These are phyloP conservation scores for Propithecus deckenii DNA, from an alignment of 2,797 vertebrate species.

Conservation along the genomic window DNA sequence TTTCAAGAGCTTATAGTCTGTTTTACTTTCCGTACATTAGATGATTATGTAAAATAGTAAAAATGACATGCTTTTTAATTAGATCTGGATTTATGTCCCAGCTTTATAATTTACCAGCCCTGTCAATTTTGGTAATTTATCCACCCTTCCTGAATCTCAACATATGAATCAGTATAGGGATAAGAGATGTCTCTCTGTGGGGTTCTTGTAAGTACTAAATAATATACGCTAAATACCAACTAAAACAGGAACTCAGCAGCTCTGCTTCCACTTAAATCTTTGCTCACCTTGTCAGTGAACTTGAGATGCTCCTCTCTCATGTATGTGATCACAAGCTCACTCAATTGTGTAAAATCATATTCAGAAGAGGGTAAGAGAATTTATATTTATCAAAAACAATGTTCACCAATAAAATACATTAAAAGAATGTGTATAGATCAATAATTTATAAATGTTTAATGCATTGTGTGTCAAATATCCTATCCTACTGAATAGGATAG, in stretches of 20 bases:
- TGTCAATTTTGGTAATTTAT: slow-evolving; percentile 43
- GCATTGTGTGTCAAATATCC: background rate
- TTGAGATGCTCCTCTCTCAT: background rate
- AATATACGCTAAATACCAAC: background rate
- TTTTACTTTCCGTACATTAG: background rate
- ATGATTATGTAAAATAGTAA: background rate
- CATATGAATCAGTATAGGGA: background rate
- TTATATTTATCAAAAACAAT: slow-evolving; percentile 26
- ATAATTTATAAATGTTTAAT: slow-evolving; percentile 30
- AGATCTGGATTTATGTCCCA: background rate
- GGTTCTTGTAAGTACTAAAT: background rate
- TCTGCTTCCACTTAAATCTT: background rate
- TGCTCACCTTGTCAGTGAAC: background rate
- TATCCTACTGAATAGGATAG: background rate
- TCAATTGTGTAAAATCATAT: background rate
- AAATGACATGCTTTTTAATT: background rate
- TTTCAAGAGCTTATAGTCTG: background rate
- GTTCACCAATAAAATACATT: background rate
- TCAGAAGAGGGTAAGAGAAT: background rate
- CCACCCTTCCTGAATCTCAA: background rate
- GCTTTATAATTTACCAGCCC: background rate
- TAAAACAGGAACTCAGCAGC: background rate
- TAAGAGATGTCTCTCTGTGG: background rate
- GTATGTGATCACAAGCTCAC: background rate
- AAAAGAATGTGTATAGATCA: background rate